Evolutionary conservation across 2,113 vertebrate species (phyloP).

Genomic region (Panurus biarmicus): DNA sequence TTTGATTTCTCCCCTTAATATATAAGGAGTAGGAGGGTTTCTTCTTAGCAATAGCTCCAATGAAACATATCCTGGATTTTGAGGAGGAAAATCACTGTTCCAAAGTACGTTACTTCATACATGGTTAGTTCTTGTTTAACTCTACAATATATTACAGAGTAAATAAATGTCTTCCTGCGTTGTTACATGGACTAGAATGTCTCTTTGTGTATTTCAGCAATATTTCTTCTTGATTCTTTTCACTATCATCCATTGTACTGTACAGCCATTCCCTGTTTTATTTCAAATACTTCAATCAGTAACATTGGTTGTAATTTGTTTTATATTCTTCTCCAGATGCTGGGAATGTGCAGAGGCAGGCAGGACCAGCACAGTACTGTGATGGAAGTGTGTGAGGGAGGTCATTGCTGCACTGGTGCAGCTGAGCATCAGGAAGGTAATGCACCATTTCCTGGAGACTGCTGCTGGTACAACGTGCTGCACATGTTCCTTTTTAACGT

Average conservation of each 20-base stretch:
- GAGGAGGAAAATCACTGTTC: not conserved
- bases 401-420: not conserved
- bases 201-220: not conserved
- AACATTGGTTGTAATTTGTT: not conserved
- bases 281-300: not conserved
- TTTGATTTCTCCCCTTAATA: not conserved
- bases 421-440: rapidly evolving
- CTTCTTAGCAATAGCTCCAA: not conserved
- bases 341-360: not conserved
- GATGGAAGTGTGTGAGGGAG: not conserved
- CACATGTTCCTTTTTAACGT: not conserved
- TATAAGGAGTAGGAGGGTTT: not conserved
- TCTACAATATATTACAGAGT: not conserved
- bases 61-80: not conserved
- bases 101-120: not conserved
- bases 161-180: not conserved
- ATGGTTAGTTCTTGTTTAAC: not conserved
- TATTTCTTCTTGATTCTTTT: not conserved
- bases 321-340: not conserved
- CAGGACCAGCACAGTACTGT: rapidly evolving
- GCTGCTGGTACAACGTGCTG: not conserved
- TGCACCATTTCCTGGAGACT: not conserved
- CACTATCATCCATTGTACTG: rapidly evolving
- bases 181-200: not conserved
- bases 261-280: not conserved